These are phyloP conservation scores for Passer domesticus DNA, from an alignment of 2,113 vertebrate genomes.

Conservation along the genomic window DNA sequence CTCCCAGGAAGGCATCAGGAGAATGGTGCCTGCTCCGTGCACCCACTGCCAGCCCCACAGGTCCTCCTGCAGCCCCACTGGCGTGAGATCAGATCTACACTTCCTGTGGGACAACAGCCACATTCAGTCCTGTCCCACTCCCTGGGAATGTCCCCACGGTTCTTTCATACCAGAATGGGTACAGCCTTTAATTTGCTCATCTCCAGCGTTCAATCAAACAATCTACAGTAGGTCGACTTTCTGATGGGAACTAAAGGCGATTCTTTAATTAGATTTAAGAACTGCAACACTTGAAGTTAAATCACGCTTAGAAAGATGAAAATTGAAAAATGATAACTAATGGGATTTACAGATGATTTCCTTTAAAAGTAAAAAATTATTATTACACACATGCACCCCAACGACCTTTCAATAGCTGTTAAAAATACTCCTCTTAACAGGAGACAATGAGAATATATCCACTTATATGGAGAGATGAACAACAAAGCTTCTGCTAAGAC, in stretches of 20 bases:
- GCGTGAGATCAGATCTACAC: rapidly evolving
- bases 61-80: not conserved
- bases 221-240: not conserved
- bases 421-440: conserved; percentile 47
- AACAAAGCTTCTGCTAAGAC: conserved; percentile 20
- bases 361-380: conserved; percentile 28
- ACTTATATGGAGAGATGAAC: conserved; percentile 26
- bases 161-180: not conserved
- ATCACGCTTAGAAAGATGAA: conserved; percentile 44
- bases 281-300: conserved; percentile 45
- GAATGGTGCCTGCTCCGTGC: not conserved
- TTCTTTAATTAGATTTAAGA: conserved; percentile 58
- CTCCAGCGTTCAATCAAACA: not conserved
- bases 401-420: conserved; percentile 39
- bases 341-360: conserved; percentile 52
- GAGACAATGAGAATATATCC: conserved; percentile 48
- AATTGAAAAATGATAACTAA: conserved; percentile 39
- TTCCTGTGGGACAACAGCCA: rapidly evolving
- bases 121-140: not conserved
- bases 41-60: not conserved
- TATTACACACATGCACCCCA: conserved; percentile 1
- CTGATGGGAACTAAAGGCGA: not conserved
- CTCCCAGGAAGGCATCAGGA: not conserved
- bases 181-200: not conserved
- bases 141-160: rapidly evolving